Conservation (phyloP, 2,113 vertebrate species). For the Balaeniceps rex region DNA sequence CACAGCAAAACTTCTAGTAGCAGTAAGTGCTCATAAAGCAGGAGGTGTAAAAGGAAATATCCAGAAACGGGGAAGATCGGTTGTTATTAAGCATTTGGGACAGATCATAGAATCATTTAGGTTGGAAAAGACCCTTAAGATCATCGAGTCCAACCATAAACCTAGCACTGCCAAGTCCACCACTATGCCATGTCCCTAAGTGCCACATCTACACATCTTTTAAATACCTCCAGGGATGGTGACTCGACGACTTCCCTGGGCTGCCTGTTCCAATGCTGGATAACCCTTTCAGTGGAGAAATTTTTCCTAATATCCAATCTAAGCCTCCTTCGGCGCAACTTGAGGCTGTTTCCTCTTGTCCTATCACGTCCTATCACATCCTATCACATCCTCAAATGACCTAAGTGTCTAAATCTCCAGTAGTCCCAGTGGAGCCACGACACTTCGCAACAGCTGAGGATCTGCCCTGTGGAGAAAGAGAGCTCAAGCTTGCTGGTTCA, state of each 20-base stretch:
- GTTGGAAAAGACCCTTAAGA: not conserved
- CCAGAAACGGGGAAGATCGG: not conserved
- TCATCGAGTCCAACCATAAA: not conserved
- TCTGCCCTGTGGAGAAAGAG: not conserved
- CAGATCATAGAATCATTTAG: not conserved
- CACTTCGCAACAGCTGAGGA: not conserved
- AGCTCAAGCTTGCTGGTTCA: not conserved
- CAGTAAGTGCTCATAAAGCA: not conserved
- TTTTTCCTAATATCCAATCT: not conserved
- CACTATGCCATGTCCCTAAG: not conserved
- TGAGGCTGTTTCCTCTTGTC: not conserved
- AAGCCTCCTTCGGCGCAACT: not conserved
- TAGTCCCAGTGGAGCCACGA: not conserved
- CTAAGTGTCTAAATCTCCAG: not conserved
- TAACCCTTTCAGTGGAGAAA: not conserved
- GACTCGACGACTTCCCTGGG: not conserved
- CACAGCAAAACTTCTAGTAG: not conserved
- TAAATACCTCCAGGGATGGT: not conserved
- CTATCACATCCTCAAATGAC: not conserved
- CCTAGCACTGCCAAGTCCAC: not conserved
- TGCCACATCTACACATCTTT: not conserved
- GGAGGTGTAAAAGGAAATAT: not conserved
- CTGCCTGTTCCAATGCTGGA: not conserved
- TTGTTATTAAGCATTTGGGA: not conserved
- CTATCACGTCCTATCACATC: not conserved